These are phyloP conservation scores for Sogatella furcifera DNA, from an alignment of 1,140 invertebrate species.

Conservation along the genomic window DNA sequence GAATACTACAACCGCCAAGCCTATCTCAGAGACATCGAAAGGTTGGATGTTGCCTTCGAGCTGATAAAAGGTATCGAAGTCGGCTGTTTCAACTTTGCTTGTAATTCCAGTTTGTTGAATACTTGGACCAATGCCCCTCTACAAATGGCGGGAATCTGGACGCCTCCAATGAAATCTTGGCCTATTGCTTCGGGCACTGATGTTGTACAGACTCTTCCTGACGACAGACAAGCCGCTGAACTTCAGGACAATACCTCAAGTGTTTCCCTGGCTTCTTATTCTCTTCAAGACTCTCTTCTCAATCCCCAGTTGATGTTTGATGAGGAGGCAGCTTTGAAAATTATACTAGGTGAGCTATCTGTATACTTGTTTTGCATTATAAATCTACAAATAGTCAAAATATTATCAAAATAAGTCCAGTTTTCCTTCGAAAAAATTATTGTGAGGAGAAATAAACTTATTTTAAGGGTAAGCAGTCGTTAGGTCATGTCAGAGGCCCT, in stretches of 20 bases:
- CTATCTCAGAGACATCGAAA: conserved; percentile 64
- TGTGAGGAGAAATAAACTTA: too few species aligned
- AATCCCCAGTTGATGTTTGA: conserved; percentile 34
- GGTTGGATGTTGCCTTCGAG: conserved; percentile 63
- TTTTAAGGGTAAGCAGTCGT: too few species aligned
- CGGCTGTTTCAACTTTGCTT: conserved; percentile 67
- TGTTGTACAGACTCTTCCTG: conserved; percentile 54
- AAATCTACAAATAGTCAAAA: too few species aligned
- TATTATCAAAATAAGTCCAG: too few species aligned
- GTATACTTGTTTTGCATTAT: too few species aligned
- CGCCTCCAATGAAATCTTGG: conserved; percentile 57
- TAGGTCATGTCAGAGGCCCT: too few species aligned
- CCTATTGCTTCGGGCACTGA: conserved; percentile 43
- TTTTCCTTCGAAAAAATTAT: too few species aligned
- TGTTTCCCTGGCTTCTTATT: conserved; percentile 11
- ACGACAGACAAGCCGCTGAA: conserved; percentile 31
- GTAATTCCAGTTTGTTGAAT: conserved; percentile 81
- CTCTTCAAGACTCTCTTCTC: conserved; percentile 28
- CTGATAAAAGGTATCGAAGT: conserved; percentile 67
- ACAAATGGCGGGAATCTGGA: conserved; percentile 72
- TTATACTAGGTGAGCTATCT: conserved; percentile 18
- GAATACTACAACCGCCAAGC: conserved; percentile 69
- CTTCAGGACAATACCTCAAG: not conserved
- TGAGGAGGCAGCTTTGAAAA: conserved; percentile 27
- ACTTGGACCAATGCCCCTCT: conserved; percentile 78